Evolutionary conservation across 2,888 invertebrate species (phyloP), one percentile per base, ranked within the genome.

Genomic region (Agonopterix alstromeriana): DNA sequence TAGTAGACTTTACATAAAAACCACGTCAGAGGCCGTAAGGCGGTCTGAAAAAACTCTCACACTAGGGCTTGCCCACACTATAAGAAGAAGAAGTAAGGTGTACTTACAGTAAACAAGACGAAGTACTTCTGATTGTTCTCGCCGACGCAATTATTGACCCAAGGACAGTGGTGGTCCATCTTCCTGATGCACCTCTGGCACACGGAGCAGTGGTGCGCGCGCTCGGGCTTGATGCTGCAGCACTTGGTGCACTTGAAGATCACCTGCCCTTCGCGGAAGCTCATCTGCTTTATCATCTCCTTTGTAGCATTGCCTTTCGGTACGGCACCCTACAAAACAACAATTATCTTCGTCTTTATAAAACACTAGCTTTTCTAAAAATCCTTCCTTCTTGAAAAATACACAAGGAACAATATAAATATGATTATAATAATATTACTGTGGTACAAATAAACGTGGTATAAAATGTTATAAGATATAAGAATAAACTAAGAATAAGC

Each of bases 51-150:
- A n/a, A n/a, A n/a, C n/a, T n/a, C n/a, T n/a, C n/a, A n/a, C n/a
- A n/a, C n/a, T n/a, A n/a, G n/a, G n/a, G n/a, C n/a, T n/a, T n/a
- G n/a, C n/a, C n/a, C n/a, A n/a, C n/a, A n/a, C n/a, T n/a, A n/a
- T n/a, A n/a, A n/a, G n/a, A n/a, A n/a, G n/a, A n/a, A n/a, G n/a
- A n/a, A 7, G 27, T 27, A 5, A 27, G 27, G 27, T 7, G 3
- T 52, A 91, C 93, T 92, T 83, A 98, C 98, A 55, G 98, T 98
- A 83, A 99, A 99, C 48, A 99, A 91, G 50, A 99, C 98, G 90
- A 99, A 99, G 87, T 95, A 99, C 85, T 99, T 99, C 90, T 99
- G 99, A 90, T 99, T 99, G 74, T 95, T 97, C 83, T 99, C 99
- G 12, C 99, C 99, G 2, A 99, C 98, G 82, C 99, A 99, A 79